Evolutionary conservation across 2,113 vertebrate genomes (phyloP), one percentile per base, ranked within the genome.

Genomic region (Eptesicus fuscus): DNA sequence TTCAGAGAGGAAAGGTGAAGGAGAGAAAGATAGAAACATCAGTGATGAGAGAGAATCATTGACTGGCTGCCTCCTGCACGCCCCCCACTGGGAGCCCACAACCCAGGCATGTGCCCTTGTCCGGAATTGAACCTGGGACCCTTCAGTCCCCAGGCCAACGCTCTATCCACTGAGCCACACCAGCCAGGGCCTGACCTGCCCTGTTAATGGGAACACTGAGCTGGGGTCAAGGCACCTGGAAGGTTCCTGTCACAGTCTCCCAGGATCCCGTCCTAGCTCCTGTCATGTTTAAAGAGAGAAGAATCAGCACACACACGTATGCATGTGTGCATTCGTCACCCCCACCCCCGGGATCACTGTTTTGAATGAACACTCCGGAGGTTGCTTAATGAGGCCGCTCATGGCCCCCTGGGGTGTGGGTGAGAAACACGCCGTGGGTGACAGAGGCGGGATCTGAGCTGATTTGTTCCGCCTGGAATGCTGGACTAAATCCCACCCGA

Each of bases 391-490:
- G 35, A 76, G 2, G 59, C 59, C 13, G 59, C 76, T 35, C 12
- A 9, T 32, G 35, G 6, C 47, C 85, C 65, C 80, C 12, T 7
- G 37, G 1, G 49, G 28, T 1, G 5, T 7, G 5, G 23, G 5
- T n/a, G 86, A 3, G 37, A 71, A 7, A 73, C 70, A 9, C 37
- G 4, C 30, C 47, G 40, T 65, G 4, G 40, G 14, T 56, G 86
- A 37, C 30, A 14, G 44, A 59, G 74, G 37, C n/a, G 7, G 28
- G 80, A 18, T 44, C 9, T 4, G 35, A 30, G 56, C 44, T 51
- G 94, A 87, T 80, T 65, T 23, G 59, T 59, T 61, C 74, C 30
- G 42, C 42, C 91, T 69, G 88, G 76, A 93, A 90, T 92, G 76
- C 77, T 84, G 90, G 93, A 49, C 28, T 4, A 1, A 28, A 73